phyloP scores from a whole-genome alignment of 2,113 vertebrate genomes.

The Nyctibius bracteatus region DNA sequence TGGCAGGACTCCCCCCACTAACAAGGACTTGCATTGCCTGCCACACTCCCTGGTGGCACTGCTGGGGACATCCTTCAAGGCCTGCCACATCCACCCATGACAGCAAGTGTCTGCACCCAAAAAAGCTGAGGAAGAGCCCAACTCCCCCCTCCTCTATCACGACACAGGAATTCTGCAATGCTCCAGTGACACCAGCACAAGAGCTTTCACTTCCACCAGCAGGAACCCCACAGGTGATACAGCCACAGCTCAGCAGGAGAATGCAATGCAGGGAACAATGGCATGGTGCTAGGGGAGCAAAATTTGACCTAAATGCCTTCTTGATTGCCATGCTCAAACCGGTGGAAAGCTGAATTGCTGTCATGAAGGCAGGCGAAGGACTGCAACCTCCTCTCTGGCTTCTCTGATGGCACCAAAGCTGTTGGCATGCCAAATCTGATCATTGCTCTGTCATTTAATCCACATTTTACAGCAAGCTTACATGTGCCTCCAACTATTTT shows the following conservation, averaged over 20 bases:
- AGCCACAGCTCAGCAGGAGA: neutral
- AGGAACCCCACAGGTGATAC: neutral
- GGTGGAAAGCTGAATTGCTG: neutral
- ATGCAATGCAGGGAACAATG: neutral
- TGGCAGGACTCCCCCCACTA: neutral
- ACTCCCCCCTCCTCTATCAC: neutral
- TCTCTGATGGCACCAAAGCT: neutral
- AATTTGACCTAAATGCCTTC: neutral
- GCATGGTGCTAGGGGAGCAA: neutral
- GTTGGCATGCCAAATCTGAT: neutral
- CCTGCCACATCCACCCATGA: neutral
- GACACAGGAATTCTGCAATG: accelerated
- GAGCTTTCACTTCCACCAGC: neutral
- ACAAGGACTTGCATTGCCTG: neutral
- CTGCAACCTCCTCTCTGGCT: neutral
- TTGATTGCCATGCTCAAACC: accelerated
- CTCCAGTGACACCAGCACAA: neutral
- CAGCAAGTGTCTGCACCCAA: neutral
- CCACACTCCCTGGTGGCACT: neutral
- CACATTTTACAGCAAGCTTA: neutral
- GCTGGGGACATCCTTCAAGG: neutral
- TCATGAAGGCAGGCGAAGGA: neutral
- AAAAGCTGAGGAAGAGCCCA: neutral
- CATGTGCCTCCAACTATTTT: neutral
- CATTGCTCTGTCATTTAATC: neutral